Evolutionary conservation across 1,140 invertebrate genomes (phyloP), one percentile per base, ranked within the genome.

Genomic region (Megalopta genalis): DNA sequence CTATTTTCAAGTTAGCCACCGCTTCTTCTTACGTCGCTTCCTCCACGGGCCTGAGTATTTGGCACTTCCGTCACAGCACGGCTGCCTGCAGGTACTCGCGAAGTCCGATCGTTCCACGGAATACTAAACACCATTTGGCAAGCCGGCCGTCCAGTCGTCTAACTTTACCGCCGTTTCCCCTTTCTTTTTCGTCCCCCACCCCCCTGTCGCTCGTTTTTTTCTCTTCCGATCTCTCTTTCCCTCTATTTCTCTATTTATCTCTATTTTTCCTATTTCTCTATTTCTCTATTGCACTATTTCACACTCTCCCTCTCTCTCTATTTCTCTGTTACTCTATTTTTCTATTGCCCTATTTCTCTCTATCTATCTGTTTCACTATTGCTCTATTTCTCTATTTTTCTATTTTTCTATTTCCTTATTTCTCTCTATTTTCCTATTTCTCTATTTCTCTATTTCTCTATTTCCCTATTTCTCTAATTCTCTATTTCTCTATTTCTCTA

Each of bases 101-200:
- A 87, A 88, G 86, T 90, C 80, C 69, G 76, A 64, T 57, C 65
- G 42, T 70, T 84, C 80, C 86, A 82, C 77, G 87, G 90, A 91
- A 90, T 91, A 91, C 89, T 90, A 91, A 91, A 85, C 88, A 84
- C 86, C 86, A 87, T 91, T 91, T 90, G 90, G 90, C 90, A 90
- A 87, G 71, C 83, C 81, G 81, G 80, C 83, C 73, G 52, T 81
- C 72, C 10, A 59, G 54, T 42, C 76, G 73, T 77, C 83, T 82
- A 85, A 77, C 77, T 74, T 79, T 57, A 39, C 21, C 71, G n/a
- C 12, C 69, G 12, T 18, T 7, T 32, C 9, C 18, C 67, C 67
- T 42, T 63, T 57, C 54, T 57, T 57, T n/a, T 57, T 32, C 65
- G 9, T 21, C 1, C 25, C 66, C 14, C 9, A 12, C 1, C 25